Evolutionary conservation across 30 jellyfish, hydroid and myxozoan species (phyloP).

Genomic region (Mastigias papua): DNA sequence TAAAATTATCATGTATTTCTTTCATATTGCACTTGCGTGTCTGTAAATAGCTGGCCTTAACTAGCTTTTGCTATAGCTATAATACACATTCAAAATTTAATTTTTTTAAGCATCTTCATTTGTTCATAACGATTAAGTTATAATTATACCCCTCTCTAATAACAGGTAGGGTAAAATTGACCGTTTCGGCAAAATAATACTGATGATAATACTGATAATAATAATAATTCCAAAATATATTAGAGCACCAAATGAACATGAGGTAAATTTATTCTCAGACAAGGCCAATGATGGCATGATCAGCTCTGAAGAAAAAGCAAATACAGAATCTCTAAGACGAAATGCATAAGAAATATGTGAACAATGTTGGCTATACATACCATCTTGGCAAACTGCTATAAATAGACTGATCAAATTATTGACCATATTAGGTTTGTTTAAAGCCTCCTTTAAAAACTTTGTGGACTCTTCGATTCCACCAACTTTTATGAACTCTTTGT

Average conservation of each 20-base stretch:
- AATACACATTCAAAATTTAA: too few species aligned
- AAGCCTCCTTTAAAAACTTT: conserved; percentile 41
- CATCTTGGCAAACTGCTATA: conserved; percentile 53
- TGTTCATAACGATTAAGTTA: too few species aligned
- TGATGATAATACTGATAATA: too few species aligned
- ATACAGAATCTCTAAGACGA: not conserved
- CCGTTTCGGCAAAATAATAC: not conserved
- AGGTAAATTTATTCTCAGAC: not conserved
- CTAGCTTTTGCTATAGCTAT: too few species aligned
- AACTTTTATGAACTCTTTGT: conserved; percentile 25
- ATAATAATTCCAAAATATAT: not conserved
- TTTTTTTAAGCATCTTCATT: too few species aligned
- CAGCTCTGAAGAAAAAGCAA: not conserved
- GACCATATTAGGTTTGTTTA: conserved; percentile 60
- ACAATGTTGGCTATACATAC: not conserved
- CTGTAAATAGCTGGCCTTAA: too few species aligned
- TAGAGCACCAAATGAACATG: too few species aligned
- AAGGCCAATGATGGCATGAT: not conserved
- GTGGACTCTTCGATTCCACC: conserved; percentile 46
- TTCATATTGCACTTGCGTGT: too few species aligned
- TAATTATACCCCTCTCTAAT: too few species aligned
- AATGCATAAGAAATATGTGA: not conserved
- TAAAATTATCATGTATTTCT: too few species aligned
- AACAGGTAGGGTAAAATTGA: too few species aligned
- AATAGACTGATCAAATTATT: conserved; percentile 50